Evolutionary conservation across 2,113 vertebrate species (phyloP).

Genomic region (Vireo altiloquus): DNA sequence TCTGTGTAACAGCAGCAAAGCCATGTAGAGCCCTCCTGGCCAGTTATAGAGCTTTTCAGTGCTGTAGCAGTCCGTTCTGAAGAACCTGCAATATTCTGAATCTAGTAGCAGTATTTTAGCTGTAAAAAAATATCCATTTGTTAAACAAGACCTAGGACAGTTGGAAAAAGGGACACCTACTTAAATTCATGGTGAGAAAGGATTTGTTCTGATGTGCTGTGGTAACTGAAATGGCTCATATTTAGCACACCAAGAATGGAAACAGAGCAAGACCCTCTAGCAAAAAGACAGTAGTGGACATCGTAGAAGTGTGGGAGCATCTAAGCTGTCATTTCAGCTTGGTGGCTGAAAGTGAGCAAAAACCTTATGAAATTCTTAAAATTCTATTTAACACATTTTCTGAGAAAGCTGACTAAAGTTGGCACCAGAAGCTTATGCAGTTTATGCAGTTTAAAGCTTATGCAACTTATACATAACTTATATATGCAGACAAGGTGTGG

Average conservation of each 20-base stretch:
- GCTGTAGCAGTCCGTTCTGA: background rate
- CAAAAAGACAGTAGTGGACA: background rate
- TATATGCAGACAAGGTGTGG: fast-evolving
- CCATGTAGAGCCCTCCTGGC: background rate
- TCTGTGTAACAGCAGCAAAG: background rate
- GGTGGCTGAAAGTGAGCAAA: background rate
- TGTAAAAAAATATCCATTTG: background rate
- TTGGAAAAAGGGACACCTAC: background rate
- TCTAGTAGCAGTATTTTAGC: background rate
- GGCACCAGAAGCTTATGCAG: background rate
- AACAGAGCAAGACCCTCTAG: background rate
- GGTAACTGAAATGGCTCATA: background rate
- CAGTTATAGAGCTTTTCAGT: background rate
- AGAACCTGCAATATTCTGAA: background rate
- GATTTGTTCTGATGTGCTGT: background rate
- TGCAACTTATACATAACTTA: background rate
- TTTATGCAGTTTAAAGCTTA: background rate
- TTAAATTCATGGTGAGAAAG: background rate
- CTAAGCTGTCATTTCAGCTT: background rate
- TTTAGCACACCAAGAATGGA: background rate
- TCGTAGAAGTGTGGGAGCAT: fast-evolving
- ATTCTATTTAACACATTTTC: background rate
- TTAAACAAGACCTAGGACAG: background rate
- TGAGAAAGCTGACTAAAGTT: background rate
- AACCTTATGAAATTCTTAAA: background rate